These are phyloP conservation scores for Arnoldichthys spilopterus DNA, from an alignment of 2,797 vertebrate genomes.

Conservation along the genomic window DNA sequence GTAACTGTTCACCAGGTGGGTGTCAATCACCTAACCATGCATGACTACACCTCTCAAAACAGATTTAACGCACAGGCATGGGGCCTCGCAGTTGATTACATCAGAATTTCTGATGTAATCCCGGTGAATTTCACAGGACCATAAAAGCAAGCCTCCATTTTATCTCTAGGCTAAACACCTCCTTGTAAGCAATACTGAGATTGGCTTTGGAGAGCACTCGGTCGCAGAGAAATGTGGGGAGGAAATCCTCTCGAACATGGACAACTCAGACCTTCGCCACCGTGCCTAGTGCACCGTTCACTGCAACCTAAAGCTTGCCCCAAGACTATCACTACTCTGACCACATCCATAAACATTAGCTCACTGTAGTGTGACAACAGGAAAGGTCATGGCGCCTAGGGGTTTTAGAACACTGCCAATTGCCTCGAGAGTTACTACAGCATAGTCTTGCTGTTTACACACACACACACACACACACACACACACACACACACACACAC, in stretches of 20 bases:
- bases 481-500: constrained; percentile 2
- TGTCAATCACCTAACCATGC: not conserved
- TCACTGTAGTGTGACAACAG: constrained; percentile 25
- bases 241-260: not conserved
- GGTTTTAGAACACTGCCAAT: constrained; percentile 19
- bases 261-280: not conserved
- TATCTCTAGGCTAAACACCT: not conserved
- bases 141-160: not conserved
- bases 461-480: not conserved
- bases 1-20: constrained; percentile 10
- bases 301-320: constrained; percentile 2
- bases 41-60: constrained; percentile 16
- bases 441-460: no score
- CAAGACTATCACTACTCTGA: constrained; percentile 5
- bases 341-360: constrained; percentile 50
- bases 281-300: not conserved
- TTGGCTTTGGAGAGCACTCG: not conserved
- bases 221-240: not conserved
- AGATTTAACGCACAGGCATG: not conserved
- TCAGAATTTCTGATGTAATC: constrained; percentile 16
- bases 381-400: constrained; percentile 47
- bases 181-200: no score
- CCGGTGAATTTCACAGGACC: not conserved
- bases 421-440: not conserved
- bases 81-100: not conserved